phyloP scores from a whole-genome alignment of 1,140 invertebrate genomes.

The Globodera rostochiensis region DNA sequence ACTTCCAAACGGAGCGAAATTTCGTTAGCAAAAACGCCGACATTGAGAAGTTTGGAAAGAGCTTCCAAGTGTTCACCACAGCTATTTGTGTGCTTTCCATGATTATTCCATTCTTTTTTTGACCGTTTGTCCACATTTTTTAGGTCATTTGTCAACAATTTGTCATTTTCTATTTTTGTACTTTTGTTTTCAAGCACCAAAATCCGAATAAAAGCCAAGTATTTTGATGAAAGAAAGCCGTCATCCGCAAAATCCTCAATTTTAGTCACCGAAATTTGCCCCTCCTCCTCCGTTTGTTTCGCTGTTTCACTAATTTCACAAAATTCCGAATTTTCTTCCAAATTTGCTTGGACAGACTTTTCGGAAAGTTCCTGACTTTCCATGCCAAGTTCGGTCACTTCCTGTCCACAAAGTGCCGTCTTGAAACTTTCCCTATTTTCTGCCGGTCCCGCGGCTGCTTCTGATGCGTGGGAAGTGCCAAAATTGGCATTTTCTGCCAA shows the following conservation, averaged over 20 bases:
- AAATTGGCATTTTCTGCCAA: not conserved
- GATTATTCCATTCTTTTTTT: not conserved
- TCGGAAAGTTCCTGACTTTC: not conserved
- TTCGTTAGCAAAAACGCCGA: not conserved
- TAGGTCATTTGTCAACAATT: not conserved
- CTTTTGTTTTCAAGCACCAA: not conserved
- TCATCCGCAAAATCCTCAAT: not conserved
- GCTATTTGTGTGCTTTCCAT: not conserved
- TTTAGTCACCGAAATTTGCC: not conserved
- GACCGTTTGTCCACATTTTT: not conserved
- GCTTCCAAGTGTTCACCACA: not conserved
- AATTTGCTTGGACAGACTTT: not conserved
- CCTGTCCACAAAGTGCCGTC: not conserved
- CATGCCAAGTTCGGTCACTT: not conserved
- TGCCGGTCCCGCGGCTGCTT: not conserved
- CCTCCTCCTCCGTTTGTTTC: not conserved
- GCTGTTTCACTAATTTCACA: not conserved
- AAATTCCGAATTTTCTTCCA: not conserved
- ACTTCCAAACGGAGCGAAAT: not conserved
- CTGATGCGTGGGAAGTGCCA: not conserved
- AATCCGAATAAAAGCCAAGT: not conserved
- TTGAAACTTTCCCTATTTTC: not conserved
- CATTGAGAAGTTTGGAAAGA: not conserved
- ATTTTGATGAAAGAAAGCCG: not conserved
- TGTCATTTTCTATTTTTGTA: not conserved